A percentile compares a stretch with the other conserved stretches of the same genome.
Conservation (phyloP, 2,888 invertebrate species). For the Camponotus fellah region DNA sequence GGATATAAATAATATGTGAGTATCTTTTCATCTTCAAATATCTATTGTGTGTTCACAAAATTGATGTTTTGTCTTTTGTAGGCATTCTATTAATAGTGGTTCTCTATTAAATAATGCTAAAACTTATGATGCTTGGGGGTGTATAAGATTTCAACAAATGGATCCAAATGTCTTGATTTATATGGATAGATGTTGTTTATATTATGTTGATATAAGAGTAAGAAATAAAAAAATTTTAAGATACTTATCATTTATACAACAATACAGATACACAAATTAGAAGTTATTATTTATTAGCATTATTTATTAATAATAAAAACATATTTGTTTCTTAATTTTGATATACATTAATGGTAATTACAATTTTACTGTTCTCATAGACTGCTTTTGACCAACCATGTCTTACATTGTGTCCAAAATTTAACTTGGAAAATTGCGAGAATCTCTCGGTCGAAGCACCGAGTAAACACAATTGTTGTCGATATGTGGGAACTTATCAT, state of each 20-base stretch:
- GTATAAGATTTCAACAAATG: constrained; percentile 75
- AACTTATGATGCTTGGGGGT: constrained; percentile 80
- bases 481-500: constrained; percentile 82
- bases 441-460: constrained; percentile 74
- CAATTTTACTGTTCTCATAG: constrained; percentile 63
- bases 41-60: background rate
- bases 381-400: constrained; percentile 71
- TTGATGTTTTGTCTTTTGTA: constrained; percentile 55
- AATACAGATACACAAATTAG: background rate
- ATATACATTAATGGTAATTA: background rate
- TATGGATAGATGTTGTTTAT: constrained; percentile 81
- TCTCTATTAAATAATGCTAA: constrained; percentile 61
- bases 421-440: constrained; percentile 80
- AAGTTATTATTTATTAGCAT: background rate
- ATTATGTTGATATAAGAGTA: constrained; percentile 81
- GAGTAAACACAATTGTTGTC: constrained; percentile 78
- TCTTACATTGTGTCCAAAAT: constrained; percentile 80
- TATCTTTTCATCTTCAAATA: constrained; percentile 33
- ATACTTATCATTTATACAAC: background rate
- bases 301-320: constrained; percentile 50
- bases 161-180: constrained; percentile 78
- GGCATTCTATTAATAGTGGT: constrained; percentile 68
- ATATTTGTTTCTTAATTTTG: constrained; percentile 10
- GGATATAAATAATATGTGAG: constrained; percentile 78
- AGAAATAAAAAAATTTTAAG: constrained; percentile 61